A percentile compares a stretch with the other conserved stretches of the same genome.
Conservation (phyloP, 2,888 invertebrate species). For the Phalera bucephala region DNA sequence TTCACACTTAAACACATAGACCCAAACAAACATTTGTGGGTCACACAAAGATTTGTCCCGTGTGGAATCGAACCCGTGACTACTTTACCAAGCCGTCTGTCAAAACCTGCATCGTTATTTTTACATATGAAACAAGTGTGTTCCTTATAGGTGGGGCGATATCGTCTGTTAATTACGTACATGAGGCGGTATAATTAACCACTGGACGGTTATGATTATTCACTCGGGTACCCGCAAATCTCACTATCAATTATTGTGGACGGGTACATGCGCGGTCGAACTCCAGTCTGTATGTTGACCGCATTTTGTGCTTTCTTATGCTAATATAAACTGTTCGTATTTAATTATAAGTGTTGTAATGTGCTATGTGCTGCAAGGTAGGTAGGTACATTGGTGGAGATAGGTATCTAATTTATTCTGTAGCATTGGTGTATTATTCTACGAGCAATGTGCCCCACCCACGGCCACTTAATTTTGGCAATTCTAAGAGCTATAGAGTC, state of each 20-base stretch:
- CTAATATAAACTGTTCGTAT: background rate
- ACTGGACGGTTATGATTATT: slow-evolving; percentile 67
- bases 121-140: background rate
- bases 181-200: slow-evolving; percentile 61
- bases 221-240: slow-evolving; percentile 62
- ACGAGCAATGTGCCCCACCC: too few relatives aligned
- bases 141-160: slow-evolving; percentile 39
- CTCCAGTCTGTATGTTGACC: slow-evolving; percentile 19
- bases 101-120: too few relatives aligned
- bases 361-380: background rate
- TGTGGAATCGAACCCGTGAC: too few relatives aligned
- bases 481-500: too few relatives aligned
- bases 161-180: slow-evolving; percentile 52
- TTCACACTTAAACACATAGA: too few relatives aligned
- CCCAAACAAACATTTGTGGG: slow-evolving; percentile 12
- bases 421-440: too few relatives aligned
- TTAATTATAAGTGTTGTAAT: background rate
- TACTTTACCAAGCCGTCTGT: too few relatives aligned
- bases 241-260: slow-evolving; percentile 66
- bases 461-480: too few relatives aligned
- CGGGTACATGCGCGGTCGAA: slow-evolving; percentile 53
- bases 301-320: slow-evolving; percentile 23
- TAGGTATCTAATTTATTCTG: too few relatives aligned
- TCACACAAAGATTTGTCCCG: slow-evolving; percentile 12
- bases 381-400: too few relatives aligned